Evolutionary conservation across 2,113 vertebrate genomes (phyloP).

Genomic region (Otocyon megalotis): DNA sequence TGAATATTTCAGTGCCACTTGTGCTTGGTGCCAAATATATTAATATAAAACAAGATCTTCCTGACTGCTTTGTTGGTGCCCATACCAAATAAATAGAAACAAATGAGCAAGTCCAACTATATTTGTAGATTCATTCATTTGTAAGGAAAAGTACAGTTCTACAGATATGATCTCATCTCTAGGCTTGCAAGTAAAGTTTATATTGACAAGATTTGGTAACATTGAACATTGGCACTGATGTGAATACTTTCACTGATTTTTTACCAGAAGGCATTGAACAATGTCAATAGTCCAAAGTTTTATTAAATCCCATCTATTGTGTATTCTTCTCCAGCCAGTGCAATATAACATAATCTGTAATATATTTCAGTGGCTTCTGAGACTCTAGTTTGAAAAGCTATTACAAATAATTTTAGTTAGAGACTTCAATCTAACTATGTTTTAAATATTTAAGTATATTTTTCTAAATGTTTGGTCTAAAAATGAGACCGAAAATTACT

Average conservation of each 20-base stretch:
- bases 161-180: not conserved
- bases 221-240: not conserved
- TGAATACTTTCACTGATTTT: not conserved
- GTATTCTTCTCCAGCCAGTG: not conserved
- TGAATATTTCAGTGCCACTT: not conserved
- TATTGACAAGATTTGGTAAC: not conserved
- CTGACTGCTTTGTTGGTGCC: not conserved
- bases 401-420: not conserved
- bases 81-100: not conserved
- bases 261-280: not conserved
- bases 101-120: not conserved
- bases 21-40: not conserved
- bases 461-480: constrained; percentile 4
- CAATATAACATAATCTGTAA: not conserved
- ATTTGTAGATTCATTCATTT: not conserved
- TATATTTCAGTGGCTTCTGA: not conserved
- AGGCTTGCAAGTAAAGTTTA: not conserved
- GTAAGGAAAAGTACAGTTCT: not conserved
- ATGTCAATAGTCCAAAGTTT: not conserved
- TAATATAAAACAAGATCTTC: not conserved
- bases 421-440: not conserved
- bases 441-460: constrained; percentile 1
- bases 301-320: not conserved
- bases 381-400: not conserved
- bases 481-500: not conserved